These are phyloP conservation scores for Pluvialis apricaria DNA, from an alignment of 2,113 vertebrate species.

Conservation along the genomic window DNA sequence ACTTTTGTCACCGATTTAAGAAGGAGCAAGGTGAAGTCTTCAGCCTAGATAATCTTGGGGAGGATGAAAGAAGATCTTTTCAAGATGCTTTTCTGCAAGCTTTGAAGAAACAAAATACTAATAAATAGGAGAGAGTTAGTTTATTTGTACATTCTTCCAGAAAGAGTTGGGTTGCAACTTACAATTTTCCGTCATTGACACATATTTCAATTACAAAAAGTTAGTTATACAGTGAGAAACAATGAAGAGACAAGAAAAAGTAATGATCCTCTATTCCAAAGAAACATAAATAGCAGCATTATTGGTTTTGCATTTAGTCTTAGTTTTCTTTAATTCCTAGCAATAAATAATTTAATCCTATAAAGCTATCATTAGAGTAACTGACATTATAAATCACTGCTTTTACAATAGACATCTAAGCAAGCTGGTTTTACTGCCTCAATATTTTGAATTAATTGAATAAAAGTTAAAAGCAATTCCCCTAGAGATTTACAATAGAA, in stretches of 20 bases:
- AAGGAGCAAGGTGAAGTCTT: not conserved
- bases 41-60: not conserved
- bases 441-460: constrained; percentile 66
- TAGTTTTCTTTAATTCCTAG: constrained; percentile 51
- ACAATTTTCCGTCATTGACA: not conserved
- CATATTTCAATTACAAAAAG: not conserved
- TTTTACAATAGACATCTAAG: constrained; percentile 66
- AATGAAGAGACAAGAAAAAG: not conserved
- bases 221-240: not conserved
- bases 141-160: not conserved
- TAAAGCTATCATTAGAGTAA: constrained; percentile 72
- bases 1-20: not conserved
- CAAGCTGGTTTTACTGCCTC: constrained; percentile 63
- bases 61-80: not conserved
- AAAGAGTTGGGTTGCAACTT: not conserved
- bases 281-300: constrained; percentile 54
- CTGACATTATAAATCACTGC: constrained; percentile 68
- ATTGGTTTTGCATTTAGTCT: constrained; percentile 55
- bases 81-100: not conserved
- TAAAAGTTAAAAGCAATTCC: constrained; percentile 69
- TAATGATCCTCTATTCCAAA: not conserved
- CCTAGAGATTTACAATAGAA: constrained; percentile 28
- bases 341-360: constrained; percentile 74
- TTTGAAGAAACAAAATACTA: not conserved
- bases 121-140: not conserved